Base-by-base conservation (phyloP, 2,113 vertebrate species). In the Ageneiosus marmoratus region DNA sequence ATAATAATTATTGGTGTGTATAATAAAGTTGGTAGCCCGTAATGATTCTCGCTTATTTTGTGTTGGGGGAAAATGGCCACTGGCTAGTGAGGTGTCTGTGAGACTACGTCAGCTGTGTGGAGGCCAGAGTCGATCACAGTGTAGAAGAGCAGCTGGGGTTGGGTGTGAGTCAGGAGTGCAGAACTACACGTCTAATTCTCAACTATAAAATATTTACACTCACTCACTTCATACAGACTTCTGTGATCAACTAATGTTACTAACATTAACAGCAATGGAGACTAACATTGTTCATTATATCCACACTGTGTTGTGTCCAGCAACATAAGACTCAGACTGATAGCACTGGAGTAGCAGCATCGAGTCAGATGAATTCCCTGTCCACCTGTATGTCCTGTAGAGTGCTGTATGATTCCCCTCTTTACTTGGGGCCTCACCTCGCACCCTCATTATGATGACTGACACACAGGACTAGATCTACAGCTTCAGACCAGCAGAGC, bases 11-110 rank as follows among this genome's bases (percentile, higher is more conserved):
- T 50, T 50, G 6, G 6, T 0, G 50, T 13, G 73, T 55, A 16
- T 22, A 55, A 24, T 22, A 4, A 34, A 34, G 34, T n/a, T 13
- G 41, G 10, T 15, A 3, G 41, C 10, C 13, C 50, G 37, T 32
- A 79, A 79, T 44, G 16, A 22, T 29, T 65, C 3, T 24, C 1
- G 27, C 48, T 65, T 65, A 24, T 50, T 63, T 32, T 0, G 24
- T 63, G 44, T 27, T 13, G 32, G 34, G n/a, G 55, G 55, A 72
- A 74, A 74, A 75, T 75, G 73, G 73, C 73, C 29, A 32, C 13
- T 16, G 70, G 15, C 1, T 50, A 2, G 44, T 46, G 70, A 48
- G 44, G 13, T 29, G 70, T 2, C 7, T 74, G 70, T 7, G 72
- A 75, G 73, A 18, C 73, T 3, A 53, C 73, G 48, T 55, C 50